Base-by-base conservation (phyloP, 2,113 vertebrate genomes). In the Triplophysa tibetana region DNA sequence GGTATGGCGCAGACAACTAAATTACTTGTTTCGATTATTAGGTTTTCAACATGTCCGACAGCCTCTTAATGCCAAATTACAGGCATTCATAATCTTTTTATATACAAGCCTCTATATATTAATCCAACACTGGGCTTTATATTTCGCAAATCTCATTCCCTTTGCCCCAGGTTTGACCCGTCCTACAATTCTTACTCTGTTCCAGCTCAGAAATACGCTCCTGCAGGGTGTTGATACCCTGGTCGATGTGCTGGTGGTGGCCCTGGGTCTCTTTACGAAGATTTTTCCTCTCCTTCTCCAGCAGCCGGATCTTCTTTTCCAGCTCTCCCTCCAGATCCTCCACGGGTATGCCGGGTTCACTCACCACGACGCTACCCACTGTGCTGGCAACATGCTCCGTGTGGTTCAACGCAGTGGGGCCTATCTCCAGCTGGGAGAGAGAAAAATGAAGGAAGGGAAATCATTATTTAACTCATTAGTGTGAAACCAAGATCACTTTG, bases 281-380 rank as follows among this genome's bases (percentile, higher is more conserved):
- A 74, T 93, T 89, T 12, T 90, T 90, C 0, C 96, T 95, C 82
- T 98, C 96, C 86, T 96, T 96, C 88, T 98, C 96, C 88, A 99
- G 86, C 13, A 95, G 93, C 85, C 95, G 89, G 81, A 98, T 95
- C 90, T 98, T 96, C 84, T 95, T 92, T 86, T 97, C 94, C 80
- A 98, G 93, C 89, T 98, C 95, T 5, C 94, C 95, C 83, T 98
- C 97, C 83, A 98, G 88, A 85, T 97, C 94, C 43, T 98, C 96
- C 92, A 98, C 94, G 12, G 62, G 84, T 73, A 89, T 94, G 94
- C 91, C 92, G 92, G 91, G 93, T 81, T 92, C 91, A 41, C 91
- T 85, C 2, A 87, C 93, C 5, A 41, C 93, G 87, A 0, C 85
- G 24, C 61, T 83, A 73, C 0, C 86, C 75, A 84, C 0, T 70